Conservation (phyloP, 2,113 vertebrate genomes). For the Murina feae region DNA sequence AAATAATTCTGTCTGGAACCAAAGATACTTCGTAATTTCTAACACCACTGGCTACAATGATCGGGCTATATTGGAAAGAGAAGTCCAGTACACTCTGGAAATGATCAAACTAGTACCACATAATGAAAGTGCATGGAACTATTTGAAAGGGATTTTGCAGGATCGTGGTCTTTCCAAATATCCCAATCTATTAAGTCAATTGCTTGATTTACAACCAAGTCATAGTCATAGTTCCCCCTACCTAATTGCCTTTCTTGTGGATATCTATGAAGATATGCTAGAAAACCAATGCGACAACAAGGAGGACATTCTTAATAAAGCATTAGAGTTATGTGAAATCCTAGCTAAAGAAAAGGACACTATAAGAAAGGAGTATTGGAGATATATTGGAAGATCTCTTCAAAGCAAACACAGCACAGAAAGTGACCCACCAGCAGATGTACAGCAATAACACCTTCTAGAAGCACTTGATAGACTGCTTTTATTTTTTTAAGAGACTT, state of each 20-base stretch:
- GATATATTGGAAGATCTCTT: constrained; percentile 91
- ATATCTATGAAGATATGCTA: constrained; percentile 94
- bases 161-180: constrained; percentile 90
- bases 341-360: constrained; percentile 93
- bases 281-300: constrained; percentile 86
- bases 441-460: constrained; percentile 68
- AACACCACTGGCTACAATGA: constrained; percentile 93
- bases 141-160: constrained; percentile 96
- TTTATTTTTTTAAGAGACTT: constrained; percentile 63
- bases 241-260: constrained; percentile 93
- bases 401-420: constrained; percentile 85
- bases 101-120: constrained; percentile 95
- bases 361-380: constrained; percentile 96
- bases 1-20: constrained; percentile 99
- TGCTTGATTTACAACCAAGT: constrained; percentile 89
- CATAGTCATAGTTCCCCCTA: constrained; percentile 94
- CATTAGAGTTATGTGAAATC: constrained; percentile 91
- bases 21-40: constrained; percentile 94
- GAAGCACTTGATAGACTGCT: constrained; percentile 38
- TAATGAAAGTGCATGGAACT: constrained; percentile 99
- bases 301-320: constrained; percentile 87
- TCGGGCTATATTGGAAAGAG: constrained; percentile 87
- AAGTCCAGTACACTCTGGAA: constrained; percentile 94
- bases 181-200: constrained; percentile 87
- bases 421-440: constrained; percentile 56